Conservation (phyloP, 1,140 invertebrate genomes). For the Bombus turneri region DNA sequence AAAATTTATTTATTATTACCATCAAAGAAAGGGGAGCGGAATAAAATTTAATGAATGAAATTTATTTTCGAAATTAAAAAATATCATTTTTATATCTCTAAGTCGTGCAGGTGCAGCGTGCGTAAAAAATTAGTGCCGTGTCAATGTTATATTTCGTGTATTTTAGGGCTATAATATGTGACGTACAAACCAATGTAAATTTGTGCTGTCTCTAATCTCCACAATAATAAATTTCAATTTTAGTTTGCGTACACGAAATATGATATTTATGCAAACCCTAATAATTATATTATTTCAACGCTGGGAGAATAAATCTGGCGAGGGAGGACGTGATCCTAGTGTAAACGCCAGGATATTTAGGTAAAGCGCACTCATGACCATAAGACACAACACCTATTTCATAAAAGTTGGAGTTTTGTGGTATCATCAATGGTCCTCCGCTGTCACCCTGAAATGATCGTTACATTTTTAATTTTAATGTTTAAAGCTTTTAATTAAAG, state of each 20-base stretch:
- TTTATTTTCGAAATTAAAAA: no score
- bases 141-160: background rate
- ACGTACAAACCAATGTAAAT: background rate
- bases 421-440: conserved; percentile 91
- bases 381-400: conserved; percentile 89
- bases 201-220: no score
- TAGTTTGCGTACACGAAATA: no score
- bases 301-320: conserved; percentile 83
- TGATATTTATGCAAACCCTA: no score
- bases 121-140: background rate
- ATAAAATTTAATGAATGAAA: background rate
- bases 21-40: no score
- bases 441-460: conserved; percentile 87
- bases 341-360: conserved; percentile 90
- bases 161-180: no score
- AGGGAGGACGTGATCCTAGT: conserved; percentile 87
- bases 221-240: background rate
- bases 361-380: conserved; percentile 88
- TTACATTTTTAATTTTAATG: background rate
- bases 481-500: background rate
- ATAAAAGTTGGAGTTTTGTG: conserved; percentile 79
- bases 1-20: no score
- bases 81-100: no score
- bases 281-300: background rate
- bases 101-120: no score